Evolutionary conservation across 2,797 vertebrate species (phyloP), one percentile per base, ranked within the genome.

Genomic region (Salmo trutta): DNA sequence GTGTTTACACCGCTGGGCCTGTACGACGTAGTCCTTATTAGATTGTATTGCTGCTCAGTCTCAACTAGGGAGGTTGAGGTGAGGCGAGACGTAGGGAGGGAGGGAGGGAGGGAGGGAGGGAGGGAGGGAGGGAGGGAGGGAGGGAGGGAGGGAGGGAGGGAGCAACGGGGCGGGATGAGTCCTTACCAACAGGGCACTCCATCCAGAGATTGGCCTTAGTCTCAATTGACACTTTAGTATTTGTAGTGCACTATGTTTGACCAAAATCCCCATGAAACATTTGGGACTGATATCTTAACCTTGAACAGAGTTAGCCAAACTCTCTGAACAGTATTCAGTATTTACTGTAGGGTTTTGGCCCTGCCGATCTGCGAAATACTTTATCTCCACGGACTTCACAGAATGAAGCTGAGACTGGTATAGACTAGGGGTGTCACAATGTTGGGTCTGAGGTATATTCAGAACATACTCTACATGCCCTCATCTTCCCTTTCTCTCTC

Each of bases 21-120:
- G 10, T 14, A 47, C 41, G 41, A 47, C 41, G 41, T 12, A 91
- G 91, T 29, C 65, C 65, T 67, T 24, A 99, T 99, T 98, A 98
- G 97, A 98, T 96, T 88, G 90, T 94, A 94, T 94, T 95, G 95
- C 95, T 96, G 94, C 96, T 96, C 95, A 95, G 92, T 93, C 93
- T 93, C 83, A 85, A 90, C 88, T 89, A 93, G 93, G 93, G 87
- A 89, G 91, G 24, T 3, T 84, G 89, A 87, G 90, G 90, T 91
- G 94, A 95, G 93, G 91, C 92, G 91, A 92, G 90, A 90, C 91
- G 80, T 90, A 94, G 92, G 77, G 86, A 47, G 41, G 31, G 31
- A 33, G 31, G 31, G 31, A 33, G 31, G 5, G 31, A 33, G 31
- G 31, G 1, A 33, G 31, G 31, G 85, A 33, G 31, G 31, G 31